Conservation (phyloP, 2,113 vertebrate species). For the Emydura subglobosa region DNA sequence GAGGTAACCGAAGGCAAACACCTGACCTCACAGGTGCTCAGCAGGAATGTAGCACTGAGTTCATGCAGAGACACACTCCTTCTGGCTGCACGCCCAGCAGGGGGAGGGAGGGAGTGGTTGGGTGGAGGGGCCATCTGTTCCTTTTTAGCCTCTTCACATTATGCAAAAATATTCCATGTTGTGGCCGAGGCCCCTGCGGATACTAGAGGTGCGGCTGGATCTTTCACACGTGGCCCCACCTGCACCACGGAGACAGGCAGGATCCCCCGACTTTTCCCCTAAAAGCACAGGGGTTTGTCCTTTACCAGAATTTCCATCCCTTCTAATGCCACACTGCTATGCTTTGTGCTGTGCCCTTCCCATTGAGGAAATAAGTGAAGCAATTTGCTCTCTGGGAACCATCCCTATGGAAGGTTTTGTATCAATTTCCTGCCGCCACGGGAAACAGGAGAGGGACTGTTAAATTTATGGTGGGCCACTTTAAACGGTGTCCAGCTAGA, state of each 20-base stretch:
- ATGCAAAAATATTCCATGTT: background rate
- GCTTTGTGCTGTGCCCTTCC: background rate
- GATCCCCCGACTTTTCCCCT: background rate
- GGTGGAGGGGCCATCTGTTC: background rate
- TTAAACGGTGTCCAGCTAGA: background rate
- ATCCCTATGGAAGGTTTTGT: background rate
- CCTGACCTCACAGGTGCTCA: background rate
- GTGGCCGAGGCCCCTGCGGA: too few relatives aligned
- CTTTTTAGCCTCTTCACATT: background rate
- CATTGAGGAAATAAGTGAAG: background rate
- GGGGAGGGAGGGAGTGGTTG: background rate
- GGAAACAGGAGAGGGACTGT: background rate
- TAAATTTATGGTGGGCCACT: background rate
- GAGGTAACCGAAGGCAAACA: background rate
- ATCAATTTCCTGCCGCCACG: background rate
- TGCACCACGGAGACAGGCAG: background rate
- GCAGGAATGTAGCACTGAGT: background rate
- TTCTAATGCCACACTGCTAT: background rate
- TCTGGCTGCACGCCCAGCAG: background rate
- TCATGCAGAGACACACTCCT: background rate
- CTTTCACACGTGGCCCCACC: too few relatives aligned
- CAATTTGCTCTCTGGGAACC: background rate
- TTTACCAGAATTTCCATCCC: too few relatives aligned
- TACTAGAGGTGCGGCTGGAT: background rate
- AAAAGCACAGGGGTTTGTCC: background rate